Evolutionary conservation across 2,113 vertebrate genomes (phyloP).

Genomic region (Pangasianodon gigas): DNA sequence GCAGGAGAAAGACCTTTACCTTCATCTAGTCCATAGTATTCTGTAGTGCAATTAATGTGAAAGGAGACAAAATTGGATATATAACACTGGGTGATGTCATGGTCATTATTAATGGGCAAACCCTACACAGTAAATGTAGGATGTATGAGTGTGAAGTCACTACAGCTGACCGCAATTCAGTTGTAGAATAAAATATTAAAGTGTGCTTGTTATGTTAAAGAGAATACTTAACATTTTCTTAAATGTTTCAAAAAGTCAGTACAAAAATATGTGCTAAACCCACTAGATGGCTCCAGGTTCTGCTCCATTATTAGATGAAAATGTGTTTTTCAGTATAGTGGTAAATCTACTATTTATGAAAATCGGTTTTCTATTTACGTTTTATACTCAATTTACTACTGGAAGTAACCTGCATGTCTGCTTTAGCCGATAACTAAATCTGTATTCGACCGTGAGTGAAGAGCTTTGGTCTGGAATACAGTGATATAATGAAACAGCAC

Average conservation of each 20-base stretch:
- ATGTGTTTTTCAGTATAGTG: not conserved
- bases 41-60: conserved; percentile 87
- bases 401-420: not conserved
- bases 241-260: not conserved
- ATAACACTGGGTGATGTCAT: conserved; percentile 42
- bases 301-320: not conserved
- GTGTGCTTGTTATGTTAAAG: not conserved
- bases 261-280: not conserved
- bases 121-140: not conserved
- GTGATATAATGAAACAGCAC: conserved; percentile 15
- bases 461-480: not conserved
- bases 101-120: conserved; percentile 29
- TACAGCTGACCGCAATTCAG: not conserved
- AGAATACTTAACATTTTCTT: not conserved
- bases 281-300: conserved; percentile 20
- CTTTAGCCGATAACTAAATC: not conserved
- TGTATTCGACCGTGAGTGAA: not conserved
- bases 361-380: not conserved
- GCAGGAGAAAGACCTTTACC: conserved; percentile 83
- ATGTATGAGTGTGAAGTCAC: not conserved
- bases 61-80: conserved; percentile 76
- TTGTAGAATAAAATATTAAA: not conserved
- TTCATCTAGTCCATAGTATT: conserved; percentile 99
- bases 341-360: not conserved
- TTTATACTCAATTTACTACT: not conserved